A percentile compares a stretch with the other conserved stretches of the same genome.
Conservation (phyloP, 2,888 invertebrate species). For the Chrysodeixis includens region DNA sequence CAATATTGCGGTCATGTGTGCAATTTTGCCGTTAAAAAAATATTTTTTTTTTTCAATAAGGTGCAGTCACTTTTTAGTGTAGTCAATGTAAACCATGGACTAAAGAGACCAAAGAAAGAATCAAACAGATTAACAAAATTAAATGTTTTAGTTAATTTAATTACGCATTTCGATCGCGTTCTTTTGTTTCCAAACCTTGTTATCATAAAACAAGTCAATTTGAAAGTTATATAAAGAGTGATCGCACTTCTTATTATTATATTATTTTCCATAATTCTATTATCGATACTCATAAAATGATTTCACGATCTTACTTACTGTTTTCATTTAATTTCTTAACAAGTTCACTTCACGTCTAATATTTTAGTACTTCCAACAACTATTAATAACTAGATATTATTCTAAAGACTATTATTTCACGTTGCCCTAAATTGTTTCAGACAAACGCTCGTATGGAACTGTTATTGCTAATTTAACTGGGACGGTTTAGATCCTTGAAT, state of each 20-base stretch:
- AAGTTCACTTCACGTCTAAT: no score
- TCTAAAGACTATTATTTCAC: slow-evolving; percentile 62
- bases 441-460: slow-evolving; percentile 46
- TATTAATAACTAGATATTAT: slow-evolving; percentile 51
- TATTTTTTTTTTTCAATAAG: background rate
- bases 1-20: background rate
- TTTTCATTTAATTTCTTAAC: slow-evolving; percentile 53
- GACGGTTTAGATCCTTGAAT: slow-evolving; percentile 51
- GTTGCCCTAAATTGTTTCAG: slow-evolving; percentile 52
- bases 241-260: no score
- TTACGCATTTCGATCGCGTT: no score
- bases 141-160: no score
- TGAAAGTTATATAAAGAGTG: no score
- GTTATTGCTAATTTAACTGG: slow-evolving; percentile 62
- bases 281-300: background rate
- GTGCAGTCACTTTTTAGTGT: background rate
- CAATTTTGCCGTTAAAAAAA: background rate
- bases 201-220: no score
- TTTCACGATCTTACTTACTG: slow-evolving; percentile 26
- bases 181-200: no score
- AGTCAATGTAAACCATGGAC: no score
- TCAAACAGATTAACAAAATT: no score
- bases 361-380: slow-evolving; percentile 8
- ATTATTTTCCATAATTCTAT: no score
- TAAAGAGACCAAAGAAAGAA: no score